Percentiles rank a stretch among this genome's conserved stretches.
These are phyloP conservation scores for Pelecanoides urinatrix DNA, from an alignment of 2,113 vertebrate genomes.

Conservation along the genomic window DNA sequence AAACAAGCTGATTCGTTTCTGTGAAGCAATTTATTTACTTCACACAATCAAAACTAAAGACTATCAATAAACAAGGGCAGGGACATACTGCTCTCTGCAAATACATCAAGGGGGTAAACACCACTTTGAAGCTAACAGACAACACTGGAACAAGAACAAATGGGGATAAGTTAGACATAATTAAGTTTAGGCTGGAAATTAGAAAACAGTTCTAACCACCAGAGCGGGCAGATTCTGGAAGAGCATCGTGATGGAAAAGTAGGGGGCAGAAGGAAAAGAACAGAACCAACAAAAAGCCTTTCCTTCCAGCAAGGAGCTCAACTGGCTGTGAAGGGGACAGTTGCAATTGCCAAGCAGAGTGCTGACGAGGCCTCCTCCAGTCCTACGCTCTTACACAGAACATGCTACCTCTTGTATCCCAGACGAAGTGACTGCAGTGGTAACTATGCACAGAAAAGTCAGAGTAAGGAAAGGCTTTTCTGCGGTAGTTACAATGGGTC, in stretches of 20 bases:
- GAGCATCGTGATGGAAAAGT: background rate
- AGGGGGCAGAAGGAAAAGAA: background rate
- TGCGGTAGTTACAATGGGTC: conserved; percentile 73
- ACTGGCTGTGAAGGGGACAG: background rate
- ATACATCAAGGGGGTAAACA: background rate
- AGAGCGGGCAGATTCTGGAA: background rate
- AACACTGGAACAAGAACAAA: background rate
- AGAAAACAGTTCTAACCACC: background rate
- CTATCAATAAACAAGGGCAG: background rate
- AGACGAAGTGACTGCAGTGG: conserved; percentile 56
- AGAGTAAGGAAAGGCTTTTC: conserved; percentile 66
- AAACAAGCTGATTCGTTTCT: background rate
- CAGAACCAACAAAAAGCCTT: background rate
- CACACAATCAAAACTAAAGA: background rate
- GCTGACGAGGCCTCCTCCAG: background rate
- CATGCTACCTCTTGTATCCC: conserved; percentile 15
- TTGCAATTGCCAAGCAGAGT: background rate
- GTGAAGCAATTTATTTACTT: background rate
- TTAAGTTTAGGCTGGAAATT: background rate
- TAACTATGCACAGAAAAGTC: conserved; percentile 79
- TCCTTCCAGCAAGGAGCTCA: background rate
- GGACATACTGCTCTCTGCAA: background rate
- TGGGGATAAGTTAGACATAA: background rate
- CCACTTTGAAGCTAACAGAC: background rate
- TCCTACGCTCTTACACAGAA: fast-evolving